phyloP scores from a whole-genome alignment of 2,113 vertebrate species.

The Podarcis raffonei region DNA sequence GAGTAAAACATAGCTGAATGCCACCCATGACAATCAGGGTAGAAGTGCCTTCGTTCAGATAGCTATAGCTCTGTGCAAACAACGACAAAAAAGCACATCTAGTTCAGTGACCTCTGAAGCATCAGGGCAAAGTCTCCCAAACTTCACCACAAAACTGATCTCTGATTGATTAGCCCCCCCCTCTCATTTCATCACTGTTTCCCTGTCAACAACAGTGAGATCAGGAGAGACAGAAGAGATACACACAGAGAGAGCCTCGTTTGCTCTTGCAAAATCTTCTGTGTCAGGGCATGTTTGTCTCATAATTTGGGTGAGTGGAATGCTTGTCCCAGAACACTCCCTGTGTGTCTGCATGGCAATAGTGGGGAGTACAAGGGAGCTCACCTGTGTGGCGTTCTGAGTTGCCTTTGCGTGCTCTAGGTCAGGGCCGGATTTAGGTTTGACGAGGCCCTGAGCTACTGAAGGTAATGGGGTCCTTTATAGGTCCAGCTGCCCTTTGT shows the following conservation, averaged over 20 bases:
- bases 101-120: background rate
- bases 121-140: slow-evolving; percentile 47
- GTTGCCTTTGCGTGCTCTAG: background rate
- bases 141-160: background rate
- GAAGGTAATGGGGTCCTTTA: no score
- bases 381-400: no score
- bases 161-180: background rate
- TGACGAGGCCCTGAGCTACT: no score
- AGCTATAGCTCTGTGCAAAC: background rate
- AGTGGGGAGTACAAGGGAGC: no score
- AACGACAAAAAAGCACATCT: background rate
- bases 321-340: background rate
- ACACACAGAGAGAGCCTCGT: accelerated
- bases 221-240: accelerated
- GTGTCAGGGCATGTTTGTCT: background rate
- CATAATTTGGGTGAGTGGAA: background rate
- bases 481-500: no score
- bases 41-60: background rate
- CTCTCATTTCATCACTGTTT: background rate
- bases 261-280: accelerated
- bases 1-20: no score
- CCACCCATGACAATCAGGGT: background rate
- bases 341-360: background rate
- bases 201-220: background rate
- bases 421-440: no score